A percentile compares a stretch with the other conserved stretches of the same genome.
phyloP scores from a whole-genome alignment of 2,113 vertebrate species.

The Pleuronectes platessa region DNA sequence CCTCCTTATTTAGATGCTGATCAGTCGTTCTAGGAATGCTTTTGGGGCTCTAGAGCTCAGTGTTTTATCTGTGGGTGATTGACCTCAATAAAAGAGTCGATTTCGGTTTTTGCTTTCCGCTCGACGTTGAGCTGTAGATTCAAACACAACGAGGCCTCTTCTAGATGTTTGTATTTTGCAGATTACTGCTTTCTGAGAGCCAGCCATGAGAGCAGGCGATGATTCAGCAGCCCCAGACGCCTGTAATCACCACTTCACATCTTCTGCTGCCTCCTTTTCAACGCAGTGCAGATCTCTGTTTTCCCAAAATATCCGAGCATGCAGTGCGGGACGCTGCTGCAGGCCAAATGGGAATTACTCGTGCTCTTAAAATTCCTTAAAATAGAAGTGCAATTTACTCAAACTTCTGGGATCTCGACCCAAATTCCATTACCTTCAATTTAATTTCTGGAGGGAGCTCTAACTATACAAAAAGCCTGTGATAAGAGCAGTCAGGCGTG shows the following conservation, averaged over 20 bases:
- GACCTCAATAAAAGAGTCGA: conserved; percentile 35
- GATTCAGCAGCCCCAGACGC: conserved; percentile 65
- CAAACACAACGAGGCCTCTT: conserved; percentile 38
- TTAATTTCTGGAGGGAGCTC: conserved; percentile 31
- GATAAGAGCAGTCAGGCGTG: conserved; percentile 49
- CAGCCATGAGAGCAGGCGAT: conserved; percentile 53
- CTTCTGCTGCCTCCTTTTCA: conserved; percentile 52
- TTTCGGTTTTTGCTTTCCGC: background rate
- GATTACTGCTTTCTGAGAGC: conserved; percentile 48
- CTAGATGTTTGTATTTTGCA: conserved; percentile 52
- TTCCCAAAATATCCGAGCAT: conserved; percentile 53
- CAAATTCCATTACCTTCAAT: conserved; percentile 49
- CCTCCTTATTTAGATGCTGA: background rate
- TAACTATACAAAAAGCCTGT: conserved; percentile 30
- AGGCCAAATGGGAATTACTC: conserved; percentile 34
- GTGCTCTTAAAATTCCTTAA: background rate
- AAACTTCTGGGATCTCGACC: conserved; percentile 8
- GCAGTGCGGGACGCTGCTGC: conserved; percentile 26
- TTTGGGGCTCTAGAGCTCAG: conserved; percentile 1
- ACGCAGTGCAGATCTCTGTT: conserved; percentile 50
- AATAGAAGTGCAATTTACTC: conserved; percentile 12
- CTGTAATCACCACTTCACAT: conserved; percentile 63
- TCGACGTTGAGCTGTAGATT: conserved; percentile 15
- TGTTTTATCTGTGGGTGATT: conserved; percentile 10
- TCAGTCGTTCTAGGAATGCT: background rate